A percentile compares a stretch with the other conserved stretches of the same genome.
These are phyloP conservation scores for Dendrocopos noguchii DNA, from an alignment of 2,113 vertebrate genomes.

Conservation along the genomic window DNA sequence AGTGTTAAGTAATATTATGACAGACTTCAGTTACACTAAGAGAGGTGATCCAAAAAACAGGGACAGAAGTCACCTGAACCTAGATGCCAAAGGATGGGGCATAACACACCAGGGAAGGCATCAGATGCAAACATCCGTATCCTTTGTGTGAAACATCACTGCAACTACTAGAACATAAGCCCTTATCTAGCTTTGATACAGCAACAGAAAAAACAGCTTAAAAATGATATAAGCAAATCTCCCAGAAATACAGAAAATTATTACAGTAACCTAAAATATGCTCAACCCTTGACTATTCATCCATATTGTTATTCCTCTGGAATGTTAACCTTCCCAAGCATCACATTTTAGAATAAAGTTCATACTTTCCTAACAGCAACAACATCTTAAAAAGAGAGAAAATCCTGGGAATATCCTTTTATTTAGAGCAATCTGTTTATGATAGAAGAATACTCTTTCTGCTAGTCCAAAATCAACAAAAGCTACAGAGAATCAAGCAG, in stretches of 20 bases:
- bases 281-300: not conserved
- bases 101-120: not conserved
- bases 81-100: not conserved
- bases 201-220: not conserved
- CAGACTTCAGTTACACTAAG: not conserved
- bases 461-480: not conserved
- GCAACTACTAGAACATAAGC: not conserved
- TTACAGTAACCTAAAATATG: not conserved
- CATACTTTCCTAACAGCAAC: not conserved
- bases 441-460: not conserved
- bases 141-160: not conserved
- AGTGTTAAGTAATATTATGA: not conserved
- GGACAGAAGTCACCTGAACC: not conserved
- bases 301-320: not conserved
- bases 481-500: not conserved
- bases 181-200: rapidly evolving
- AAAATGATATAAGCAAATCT: not conserved
- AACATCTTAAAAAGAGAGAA: not conserved
- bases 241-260: not conserved
- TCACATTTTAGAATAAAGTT: not conserved
- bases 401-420: not conserved
- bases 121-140: not conserved
- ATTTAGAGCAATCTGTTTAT: not conserved
- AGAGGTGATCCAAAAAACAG: not conserved
- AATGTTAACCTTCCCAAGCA: not conserved